phyloP scores from a whole-genome alignment of 1,140 invertebrate genomes.

The Conus ventricosus region DNA sequence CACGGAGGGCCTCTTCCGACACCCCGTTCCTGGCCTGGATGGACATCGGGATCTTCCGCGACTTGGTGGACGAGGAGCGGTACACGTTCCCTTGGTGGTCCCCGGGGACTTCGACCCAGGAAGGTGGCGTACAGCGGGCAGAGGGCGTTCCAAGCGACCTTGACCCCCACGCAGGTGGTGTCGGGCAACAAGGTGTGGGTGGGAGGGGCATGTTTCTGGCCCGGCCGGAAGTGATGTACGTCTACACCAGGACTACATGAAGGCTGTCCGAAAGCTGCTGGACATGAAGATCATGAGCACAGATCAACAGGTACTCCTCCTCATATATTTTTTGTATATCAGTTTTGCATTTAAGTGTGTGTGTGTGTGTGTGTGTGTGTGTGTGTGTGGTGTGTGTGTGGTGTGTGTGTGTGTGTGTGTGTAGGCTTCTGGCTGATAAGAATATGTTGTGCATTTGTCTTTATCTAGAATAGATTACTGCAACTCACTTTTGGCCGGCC shows the following conservation, averaged over 20 bases:
- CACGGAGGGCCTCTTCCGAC: conserved; percentile 37
- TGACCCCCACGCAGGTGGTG: conserved; percentile 43
- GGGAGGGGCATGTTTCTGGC: conserved; percentile 56
- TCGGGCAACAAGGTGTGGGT: conserved; percentile 55
- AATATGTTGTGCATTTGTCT: too few species aligned
- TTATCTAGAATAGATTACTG: too few species aligned
- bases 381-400: too few species aligned
- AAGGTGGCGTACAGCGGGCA: conserved; percentile 57
- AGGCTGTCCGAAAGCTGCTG: neutral
- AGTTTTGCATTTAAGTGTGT: neutral
- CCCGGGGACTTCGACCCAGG: conserved; percentile 52
- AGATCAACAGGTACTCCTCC: conserved; percentile 7
- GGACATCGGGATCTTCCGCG: conserved; percentile 62
- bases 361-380: neutral
- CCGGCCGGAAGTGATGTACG: conserved; percentile 39
- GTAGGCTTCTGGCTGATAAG: too few species aligned
- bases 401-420: too few species aligned
- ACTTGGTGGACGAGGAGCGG: conserved; percentile 19
- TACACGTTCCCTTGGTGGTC: conserved; percentile 44
- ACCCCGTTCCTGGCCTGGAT: conserved; percentile 60
- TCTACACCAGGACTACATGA: neutral
- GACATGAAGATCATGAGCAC: conserved; percentile 25
- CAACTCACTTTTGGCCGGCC: too few species aligned
- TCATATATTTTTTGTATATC: too few species aligned
- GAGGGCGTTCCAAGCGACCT: neutral